A percentile compares a stretch with the other conserved stretches of the same genome.
These are phyloP conservation scores for Sinocyclocheilus grahami DNA, from an alignment of 2,113 vertebrate genomes.

Conservation along the genomic window DNA sequence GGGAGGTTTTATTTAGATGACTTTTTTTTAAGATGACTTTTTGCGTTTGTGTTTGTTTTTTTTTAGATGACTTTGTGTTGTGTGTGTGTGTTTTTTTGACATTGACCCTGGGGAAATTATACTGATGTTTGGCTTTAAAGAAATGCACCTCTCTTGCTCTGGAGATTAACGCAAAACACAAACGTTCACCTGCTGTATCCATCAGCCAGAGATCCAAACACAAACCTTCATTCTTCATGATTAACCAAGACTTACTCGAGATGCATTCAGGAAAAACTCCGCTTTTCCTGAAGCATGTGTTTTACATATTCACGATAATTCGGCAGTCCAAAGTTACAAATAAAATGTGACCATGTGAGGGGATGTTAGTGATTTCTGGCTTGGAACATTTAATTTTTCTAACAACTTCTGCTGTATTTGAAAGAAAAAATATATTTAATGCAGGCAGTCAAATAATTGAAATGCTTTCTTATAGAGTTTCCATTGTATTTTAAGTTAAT, in stretches of 20 bases:
- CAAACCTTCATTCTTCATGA: not conserved
- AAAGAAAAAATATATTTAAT: not conserved
- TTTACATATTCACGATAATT: not conserved
- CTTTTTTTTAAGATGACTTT: no score
- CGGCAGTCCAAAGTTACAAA: not conserved
- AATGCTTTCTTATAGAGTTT: constrained; percentile 10
- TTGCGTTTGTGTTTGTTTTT: no score
- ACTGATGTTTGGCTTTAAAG: constrained; percentile 18
- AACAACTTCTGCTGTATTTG: constrained; percentile 27
- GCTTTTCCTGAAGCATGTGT: not conserved
- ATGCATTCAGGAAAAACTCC: not conserved
- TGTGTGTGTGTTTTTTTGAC: no score
- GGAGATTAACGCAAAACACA: not conserved
- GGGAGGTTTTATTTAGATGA: no score
- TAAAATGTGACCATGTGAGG: not conserved
- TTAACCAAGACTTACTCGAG: no score
- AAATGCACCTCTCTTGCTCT: no score
- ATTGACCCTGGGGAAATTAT: no score
- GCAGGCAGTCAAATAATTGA: constrained; percentile 14
- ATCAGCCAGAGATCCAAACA: constrained; percentile 17
- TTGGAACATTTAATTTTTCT: not conserved
- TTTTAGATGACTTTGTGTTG: no score
- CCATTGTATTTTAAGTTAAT: constrained; percentile 19
- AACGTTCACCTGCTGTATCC: not conserved
- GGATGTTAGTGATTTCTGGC: not conserved